Percentiles rank a stretch among this genome's conserved stretches.
Evolutionary conservation across 2,888 invertebrate species (phyloP).

Genomic region (Tromatobia lineatoria): DNA sequence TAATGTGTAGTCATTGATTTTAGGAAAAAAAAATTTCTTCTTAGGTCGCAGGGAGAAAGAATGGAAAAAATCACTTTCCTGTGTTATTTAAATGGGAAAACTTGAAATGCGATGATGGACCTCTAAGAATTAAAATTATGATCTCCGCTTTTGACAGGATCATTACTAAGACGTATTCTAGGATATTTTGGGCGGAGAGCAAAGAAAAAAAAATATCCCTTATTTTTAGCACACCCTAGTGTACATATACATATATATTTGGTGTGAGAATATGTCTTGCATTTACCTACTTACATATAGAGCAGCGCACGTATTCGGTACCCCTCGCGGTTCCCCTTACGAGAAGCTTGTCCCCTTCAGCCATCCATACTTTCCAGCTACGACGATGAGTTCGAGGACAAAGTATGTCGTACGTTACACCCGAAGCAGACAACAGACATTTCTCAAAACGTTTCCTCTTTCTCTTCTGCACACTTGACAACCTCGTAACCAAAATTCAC

Average conservation of each 20-base stretch:
- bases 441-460: conserved; percentile 53
- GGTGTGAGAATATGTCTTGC: neutral
- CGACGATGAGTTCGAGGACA: conserved; percentile 37
- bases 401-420: conserved; percentile 57
- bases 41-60: no score
- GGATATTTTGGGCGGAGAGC: no score
- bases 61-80: no score
- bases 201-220: no score
- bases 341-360: neutral
- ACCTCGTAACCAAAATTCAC: conserved; percentile 18
- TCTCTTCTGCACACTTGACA: neutral
- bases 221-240: no score
- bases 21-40: no score
- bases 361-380: conserved; percentile 15
- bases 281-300: conserved; percentile 47
- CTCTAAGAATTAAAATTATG: no score
- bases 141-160: no score
- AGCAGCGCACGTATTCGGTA: conserved; percentile 37
- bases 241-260: neutral
- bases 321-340: conserved; percentile 15
- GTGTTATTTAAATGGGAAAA: no score
- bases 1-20: no score
- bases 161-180: no score
- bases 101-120: no score
- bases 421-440: conserved; percentile 48